Conservation (phyloP, 2,113 vertebrate genomes). For the Cebidichthys violaceus region DNA sequence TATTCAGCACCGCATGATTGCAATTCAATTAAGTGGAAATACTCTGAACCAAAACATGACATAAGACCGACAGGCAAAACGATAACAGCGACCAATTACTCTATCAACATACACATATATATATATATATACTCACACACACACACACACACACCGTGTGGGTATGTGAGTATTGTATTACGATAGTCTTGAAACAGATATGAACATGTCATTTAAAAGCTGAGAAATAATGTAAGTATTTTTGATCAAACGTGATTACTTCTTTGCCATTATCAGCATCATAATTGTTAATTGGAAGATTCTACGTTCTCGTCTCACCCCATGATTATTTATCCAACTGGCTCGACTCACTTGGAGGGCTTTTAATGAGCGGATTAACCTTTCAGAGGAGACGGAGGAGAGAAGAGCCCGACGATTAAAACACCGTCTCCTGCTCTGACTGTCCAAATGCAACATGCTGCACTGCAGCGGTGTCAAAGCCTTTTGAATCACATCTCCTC, state of each 20-base stretch:
- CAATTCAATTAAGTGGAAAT: not conserved
- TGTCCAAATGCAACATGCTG: slow-evolving; percentile 60
- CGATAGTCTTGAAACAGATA: not conserved
- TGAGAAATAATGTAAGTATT: slow-evolving; percentile 5
- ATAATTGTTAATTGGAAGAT: slow-evolving; percentile 29
- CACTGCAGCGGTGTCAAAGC: slow-evolving; percentile 70
- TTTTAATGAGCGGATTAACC: slow-evolving; percentile 73
- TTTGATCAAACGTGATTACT: slow-evolving; percentile 25
- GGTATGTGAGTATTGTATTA: slow-evolving; percentile 16
- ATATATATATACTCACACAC: not conserved
- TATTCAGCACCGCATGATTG: not conserved
- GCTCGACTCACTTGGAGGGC: slow-evolving; percentile 67
- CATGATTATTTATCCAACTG: slow-evolving; percentile 40
- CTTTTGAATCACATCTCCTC: slow-evolving; percentile 62
- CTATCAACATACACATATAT: not conserved
- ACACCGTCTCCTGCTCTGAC: slow-evolving; percentile 44
- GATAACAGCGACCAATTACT: not conserved
- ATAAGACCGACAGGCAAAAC: too few species aligned
- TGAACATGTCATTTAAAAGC: slow-evolving; percentile 2
- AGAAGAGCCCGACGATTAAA: slow-evolving; percentile 59
- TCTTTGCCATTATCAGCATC: slow-evolving; percentile 22
- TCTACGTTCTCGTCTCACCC: slow-evolving; percentile 22
- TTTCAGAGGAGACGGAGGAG: slow-evolving; percentile 68
- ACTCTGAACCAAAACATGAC: not conserved
- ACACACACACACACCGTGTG: not conserved